phyloP scores from a whole-genome alignment of 2,113 vertebrate genomes.

The Myodes glareolus region DNA sequence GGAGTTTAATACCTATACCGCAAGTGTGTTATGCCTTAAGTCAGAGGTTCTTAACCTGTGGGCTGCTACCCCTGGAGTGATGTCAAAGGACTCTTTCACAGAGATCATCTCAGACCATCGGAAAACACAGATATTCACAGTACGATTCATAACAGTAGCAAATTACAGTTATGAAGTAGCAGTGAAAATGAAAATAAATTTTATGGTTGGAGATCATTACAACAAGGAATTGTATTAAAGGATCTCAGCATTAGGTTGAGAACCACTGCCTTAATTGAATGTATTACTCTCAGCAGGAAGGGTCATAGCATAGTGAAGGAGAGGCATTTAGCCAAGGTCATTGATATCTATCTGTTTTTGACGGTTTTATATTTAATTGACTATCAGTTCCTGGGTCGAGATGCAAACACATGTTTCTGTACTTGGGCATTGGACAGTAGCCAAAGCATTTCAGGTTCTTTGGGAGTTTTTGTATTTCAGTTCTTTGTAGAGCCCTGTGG shows the following conservation, averaged over 20 bases:
- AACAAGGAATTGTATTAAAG: neutral
- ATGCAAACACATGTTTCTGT: neutral
- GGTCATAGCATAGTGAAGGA: neutral
- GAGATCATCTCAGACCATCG: neutral
- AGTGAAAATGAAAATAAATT: neutral
- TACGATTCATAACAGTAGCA: neutral
- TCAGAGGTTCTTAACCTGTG: neutral
- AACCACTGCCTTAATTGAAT: neutral
- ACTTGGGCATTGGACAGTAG: neutral
- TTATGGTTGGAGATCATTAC: neutral
- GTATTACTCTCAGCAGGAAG: neutral
- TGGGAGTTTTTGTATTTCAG: neutral
- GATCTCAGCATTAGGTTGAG: neutral
- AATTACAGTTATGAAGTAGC: neutral
- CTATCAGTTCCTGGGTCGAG: neutral
- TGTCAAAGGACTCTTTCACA: neutral
- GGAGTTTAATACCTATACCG: neutral
- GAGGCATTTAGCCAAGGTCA: neutral
- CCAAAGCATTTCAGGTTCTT: neutral
- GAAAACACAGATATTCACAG: neutral
- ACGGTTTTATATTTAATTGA: neutral
- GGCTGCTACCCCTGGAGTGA: neutral
- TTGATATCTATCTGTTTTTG: neutral
- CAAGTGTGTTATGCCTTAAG: neutral
- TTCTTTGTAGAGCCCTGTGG: neutral